Conservation (phyloP, 2,797 vertebrate genomes). For the Rallus crepitans region DNA sequence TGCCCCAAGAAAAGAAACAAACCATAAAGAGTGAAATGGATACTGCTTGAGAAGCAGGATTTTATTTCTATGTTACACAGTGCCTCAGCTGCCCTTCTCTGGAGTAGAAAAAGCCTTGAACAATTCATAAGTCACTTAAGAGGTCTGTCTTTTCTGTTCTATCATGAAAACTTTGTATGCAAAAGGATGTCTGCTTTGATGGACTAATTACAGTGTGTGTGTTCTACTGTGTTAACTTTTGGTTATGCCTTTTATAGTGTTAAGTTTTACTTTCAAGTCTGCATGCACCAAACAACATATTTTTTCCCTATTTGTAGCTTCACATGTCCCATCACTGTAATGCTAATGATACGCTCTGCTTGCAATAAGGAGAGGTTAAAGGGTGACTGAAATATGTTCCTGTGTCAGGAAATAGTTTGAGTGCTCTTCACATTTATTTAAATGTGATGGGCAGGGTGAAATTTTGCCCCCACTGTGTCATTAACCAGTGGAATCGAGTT, state of each 20-base stretch:
- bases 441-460: not conserved
- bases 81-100: not conserved
- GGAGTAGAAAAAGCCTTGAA: not conserved
- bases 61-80: not conserved
- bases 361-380: not conserved
- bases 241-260: too few species aligned
- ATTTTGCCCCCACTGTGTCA: not conserved
- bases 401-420: not conserved
- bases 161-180: not conserved
- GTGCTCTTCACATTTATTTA: not conserved
- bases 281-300: not conserved
- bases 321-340: not conserved
- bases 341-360: not conserved
- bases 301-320: not conserved
- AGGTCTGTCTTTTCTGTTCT: not conserved
- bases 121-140: not conserved
- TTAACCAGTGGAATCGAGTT: not conserved
- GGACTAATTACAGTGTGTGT: not conserved
- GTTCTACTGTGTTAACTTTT: not conserved
- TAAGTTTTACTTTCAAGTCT: not conserved
- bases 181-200: not conserved
- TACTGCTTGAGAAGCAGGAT: not conserved
- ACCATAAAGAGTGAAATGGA: too few species aligned
- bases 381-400: rapidly evolving
- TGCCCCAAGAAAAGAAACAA: not conserved